Base-by-base conservation (phyloP, 2,888 invertebrate genomes). In the Mamestra brassicae region DNA sequence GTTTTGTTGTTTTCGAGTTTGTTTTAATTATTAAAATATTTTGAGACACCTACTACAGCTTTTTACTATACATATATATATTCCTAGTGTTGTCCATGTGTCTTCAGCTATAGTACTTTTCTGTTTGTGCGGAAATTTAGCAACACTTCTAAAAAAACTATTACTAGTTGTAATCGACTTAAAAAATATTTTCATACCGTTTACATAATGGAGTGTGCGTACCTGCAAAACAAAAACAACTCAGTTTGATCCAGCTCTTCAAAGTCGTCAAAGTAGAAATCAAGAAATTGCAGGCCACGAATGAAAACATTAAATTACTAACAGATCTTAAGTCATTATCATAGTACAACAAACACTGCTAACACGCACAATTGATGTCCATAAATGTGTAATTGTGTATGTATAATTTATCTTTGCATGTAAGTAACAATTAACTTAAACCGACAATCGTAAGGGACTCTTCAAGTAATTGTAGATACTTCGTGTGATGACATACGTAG, bases 381-480 rank as follows among this genome's bases (percentile, higher is more conserved):
- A 61, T 74, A 72, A 60, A 76, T 52, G 60, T 45, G 55, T 84
- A 42, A n/a, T n/a, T n/a, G n/a, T n/a, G n/a, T n/a, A n/a, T 66
- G 57, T 55, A 57, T 69, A 66, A 67, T 72, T 69, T 57, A 47
- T 84, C 50, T 71, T 62, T 68, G 61, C 63, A 66, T 26, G 58
- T 66, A 85, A 67, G 72, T 80, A 76, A 78, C 74, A 87, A 88
- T 87, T 89, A 89, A 83, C 81, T 84, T 61, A 36, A 70, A 80
- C 80, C 81, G 74, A 80, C 90, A 92, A 94, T 94, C 92, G 91
- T 88, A 92, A 87, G 88, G 84, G 90, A 89, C 88, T 81, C 76
- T 93, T 88, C 90, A 85, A 83, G 87, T 93, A 94, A 95, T 93
- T 92, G 89, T 90, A 85, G 83, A 87, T 73, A 71, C 73, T 71